phyloP scores from a whole-genome alignment of 2,888 invertebrate genomes.

The Stenolophus ochropezus region DNA sequence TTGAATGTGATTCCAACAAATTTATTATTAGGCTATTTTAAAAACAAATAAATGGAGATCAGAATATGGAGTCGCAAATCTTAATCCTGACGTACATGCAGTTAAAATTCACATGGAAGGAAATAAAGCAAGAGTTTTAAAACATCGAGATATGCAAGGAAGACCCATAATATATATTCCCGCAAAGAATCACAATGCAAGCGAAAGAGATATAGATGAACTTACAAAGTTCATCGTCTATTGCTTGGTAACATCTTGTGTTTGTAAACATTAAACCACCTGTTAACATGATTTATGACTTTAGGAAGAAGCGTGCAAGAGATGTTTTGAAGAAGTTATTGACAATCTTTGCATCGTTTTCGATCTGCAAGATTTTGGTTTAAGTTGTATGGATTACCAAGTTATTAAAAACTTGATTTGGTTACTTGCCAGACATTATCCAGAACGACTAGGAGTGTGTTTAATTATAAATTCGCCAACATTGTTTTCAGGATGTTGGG shows the following conservation, averaged over 20 bases:
- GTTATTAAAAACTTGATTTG: constrained; percentile 86
- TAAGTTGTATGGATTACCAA: constrained; percentile 88
- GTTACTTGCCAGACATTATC: constrained; percentile 85
- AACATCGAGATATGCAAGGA: constrained; percentile 83
- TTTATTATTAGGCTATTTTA: constrained; percentile 78
- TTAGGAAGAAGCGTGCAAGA: constrained; percentile 85
- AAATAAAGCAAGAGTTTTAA: constrained; percentile 81
- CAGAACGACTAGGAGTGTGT: constrained; percentile 85
- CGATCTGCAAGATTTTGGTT: constrained; percentile 83
- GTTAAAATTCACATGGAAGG: constrained; percentile 77
- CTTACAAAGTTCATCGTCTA: constrained; percentile 86
- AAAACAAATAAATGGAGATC: constrained; percentile 88
- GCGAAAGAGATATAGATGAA: constrained; percentile 84
- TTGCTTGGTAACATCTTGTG: constrained; percentile 77
- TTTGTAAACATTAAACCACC: constrained; percentile 22
- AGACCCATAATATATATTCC: constrained; percentile 87
- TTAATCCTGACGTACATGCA: constrained; percentile 75
- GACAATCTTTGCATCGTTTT: constrained; percentile 88
- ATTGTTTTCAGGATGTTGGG: constrained; percentile 86
- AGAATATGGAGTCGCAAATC: constrained; percentile 81
- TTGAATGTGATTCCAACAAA: not conserved
- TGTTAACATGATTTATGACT: constrained; percentile 59
- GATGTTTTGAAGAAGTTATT: constrained; percentile 86
- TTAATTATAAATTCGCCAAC: constrained; percentile 84
- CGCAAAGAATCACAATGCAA: constrained; percentile 84